Conservation (phyloP, 1,140 invertebrate genomes). For the Drosophila sturtevanti region DNA sequence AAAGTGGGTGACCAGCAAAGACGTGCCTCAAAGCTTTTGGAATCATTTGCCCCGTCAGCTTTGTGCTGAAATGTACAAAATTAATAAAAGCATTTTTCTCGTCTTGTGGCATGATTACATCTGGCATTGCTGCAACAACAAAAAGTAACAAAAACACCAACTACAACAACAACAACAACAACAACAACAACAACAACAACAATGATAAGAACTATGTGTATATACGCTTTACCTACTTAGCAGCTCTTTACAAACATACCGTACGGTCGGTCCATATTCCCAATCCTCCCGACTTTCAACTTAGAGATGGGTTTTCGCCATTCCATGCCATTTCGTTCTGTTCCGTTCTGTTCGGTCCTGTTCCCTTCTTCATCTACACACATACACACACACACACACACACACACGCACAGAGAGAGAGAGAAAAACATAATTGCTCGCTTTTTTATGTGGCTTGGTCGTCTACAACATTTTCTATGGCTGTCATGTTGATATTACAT, state of each 20-base stretch:
- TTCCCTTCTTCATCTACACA: constrained; percentile 15
- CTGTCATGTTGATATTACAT: constrained; percentile 78
- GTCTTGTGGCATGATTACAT: constrained; percentile 61
- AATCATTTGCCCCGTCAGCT: constrained; percentile 42
- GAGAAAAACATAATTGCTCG: constrained; percentile 66
- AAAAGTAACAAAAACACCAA: constrained; percentile 12
- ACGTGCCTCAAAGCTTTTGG: constrained; percentile 1
- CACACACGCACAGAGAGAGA: constrained; percentile 10
- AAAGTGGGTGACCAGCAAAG: constrained; percentile 4
- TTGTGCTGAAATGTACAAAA: constrained; percentile 61
- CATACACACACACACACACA: constrained; percentile 15
- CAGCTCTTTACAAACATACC: constrained; percentile 26
- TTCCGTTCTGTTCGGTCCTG: background rate
- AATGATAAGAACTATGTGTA: background rate
- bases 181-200: background rate
- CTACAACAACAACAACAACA: constrained; percentile 16
- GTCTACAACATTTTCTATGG: constrained; percentile 67
- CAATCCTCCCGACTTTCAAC: background rate
- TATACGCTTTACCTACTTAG: constrained; percentile 56
- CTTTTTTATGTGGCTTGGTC: constrained; percentile 74
- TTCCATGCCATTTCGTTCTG: background rate
- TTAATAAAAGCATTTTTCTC: constrained; percentile 70
- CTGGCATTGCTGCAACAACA: constrained; percentile 38
- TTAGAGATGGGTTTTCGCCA: background rate
- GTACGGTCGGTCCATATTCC: background rate